Evolutionary conservation across 2,113 vertebrate genomes (phyloP), one percentile per base, ranked within the genome.

Genomic region (Engystomops pustulosus): DNA sequence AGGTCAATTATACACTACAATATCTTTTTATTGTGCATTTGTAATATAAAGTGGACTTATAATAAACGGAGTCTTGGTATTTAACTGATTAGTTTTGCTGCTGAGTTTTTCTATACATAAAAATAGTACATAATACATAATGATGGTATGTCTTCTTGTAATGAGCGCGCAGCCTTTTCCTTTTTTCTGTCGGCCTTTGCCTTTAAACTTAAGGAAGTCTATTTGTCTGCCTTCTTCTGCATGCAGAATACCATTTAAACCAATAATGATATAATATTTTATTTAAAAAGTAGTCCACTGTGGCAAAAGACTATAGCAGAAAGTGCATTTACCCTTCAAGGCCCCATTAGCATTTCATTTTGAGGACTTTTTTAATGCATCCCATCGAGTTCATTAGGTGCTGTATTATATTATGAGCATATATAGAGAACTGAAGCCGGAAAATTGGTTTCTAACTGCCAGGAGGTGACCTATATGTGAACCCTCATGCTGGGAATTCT

Each of bases 371-470:
- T 71, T 55, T 41, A 55, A 71, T 77, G 74, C 27, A 71, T 81
- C 41, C 14, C 60, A 68, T 32, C 18, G n/a, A 81, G 27, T 81
- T 81, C 18, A 70, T 81, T 81, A 70, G 20, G 7, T 38, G 18
- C 45, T 53, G 45, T 34, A 36, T 81, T 68, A 51, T 51, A 80
- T 49, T 79, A 69, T 69, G 53, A 20, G 60, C 25, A 47, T 69
- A 77, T 49, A 68, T 69, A 38, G 27, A 69, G 7, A 55, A 45
- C 38, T 30, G 23, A 34, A 71, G 68, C 17, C 72, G 47, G 34
- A 25, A 72, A 82, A 82, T 82, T 82, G 47, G 23, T 44, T 82
- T 82, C 25, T 72, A 82, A 60, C 67, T 72, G 68, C 65, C 32
- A 81, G 44, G 30, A 70, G 30, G 45, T 81, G 79, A 81, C 45